Evolutionary conservation across 2,113 vertebrate genomes (phyloP), one percentile per base, ranked within the genome.

Genomic region (Eptesicus fuscus): DNA sequence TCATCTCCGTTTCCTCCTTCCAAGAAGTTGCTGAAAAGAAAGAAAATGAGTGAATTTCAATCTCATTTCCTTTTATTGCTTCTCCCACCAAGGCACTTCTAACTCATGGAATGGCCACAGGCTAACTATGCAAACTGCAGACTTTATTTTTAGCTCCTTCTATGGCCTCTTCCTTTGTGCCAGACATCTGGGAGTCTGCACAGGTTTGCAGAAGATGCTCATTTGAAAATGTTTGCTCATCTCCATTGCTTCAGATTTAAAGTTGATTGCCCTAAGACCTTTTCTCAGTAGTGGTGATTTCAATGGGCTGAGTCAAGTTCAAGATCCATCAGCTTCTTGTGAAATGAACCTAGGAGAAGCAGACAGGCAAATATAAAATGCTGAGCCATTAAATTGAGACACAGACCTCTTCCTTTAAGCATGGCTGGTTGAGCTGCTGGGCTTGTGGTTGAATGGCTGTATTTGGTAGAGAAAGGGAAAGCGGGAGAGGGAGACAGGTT

Each of bases 11-110:
- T 93, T 94, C 83, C 42, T 92, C 88, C 87, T 87, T 92, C 73
- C 59, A 93, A 82, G 53, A 97, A 96, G 77, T 84, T 92, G 80
- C 77, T 83, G 78, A 92, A 92, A 94, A 84, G 76, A 94, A 76
- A 95, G 80, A 76, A 94, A 96, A 93, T 17, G 44, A 90, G 80
- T 49, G 76, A 40, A 92, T 93, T 92, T 94, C 88, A 91, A 85
- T 49, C 82, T 97, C 84, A 78, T 96, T 96, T 95, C 65, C 83
- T 92, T 92, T 93, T 93, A 92, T 88, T 61, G 76, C 84, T 65
- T 94, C 65, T 80, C 63, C 42, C 3, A 16, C 18, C 88, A 90
- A 84, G 30, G n/a, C 53, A 25, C 49, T 83, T 73, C 35, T 56
- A 83, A 94, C 63, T 78, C 83, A 18, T 7, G 69, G 49, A 78